Evolutionary conservation across 2,113 vertebrate species (phyloP).

Genomic region (Nannobrachium achirus): DNA sequence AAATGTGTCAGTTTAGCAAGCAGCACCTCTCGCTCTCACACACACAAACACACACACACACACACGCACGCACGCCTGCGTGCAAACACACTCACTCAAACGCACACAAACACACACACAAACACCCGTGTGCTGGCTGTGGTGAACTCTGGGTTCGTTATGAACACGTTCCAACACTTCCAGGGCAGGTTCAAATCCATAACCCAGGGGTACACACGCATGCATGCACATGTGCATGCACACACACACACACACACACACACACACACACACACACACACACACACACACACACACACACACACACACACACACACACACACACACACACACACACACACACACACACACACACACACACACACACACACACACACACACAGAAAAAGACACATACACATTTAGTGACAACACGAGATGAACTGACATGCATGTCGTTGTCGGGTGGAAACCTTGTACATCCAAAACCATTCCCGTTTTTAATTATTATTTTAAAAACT

Average conservation of each 20-base stretch:
- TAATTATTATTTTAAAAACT: too few relatives aligned
- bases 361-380: background rate
- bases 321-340: background rate
- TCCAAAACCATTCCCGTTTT: too few relatives aligned
- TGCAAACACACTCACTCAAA: constrained; percentile 11
- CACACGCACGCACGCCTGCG: constrained; percentile 3
- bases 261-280: constrained; percentile 9
- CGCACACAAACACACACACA: constrained; percentile 2
- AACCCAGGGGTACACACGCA: background rate
- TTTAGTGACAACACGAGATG: too few relatives aligned
- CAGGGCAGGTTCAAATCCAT: constrained; percentile 31
- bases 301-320: background rate
- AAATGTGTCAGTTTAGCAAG: constrained; percentile 64
- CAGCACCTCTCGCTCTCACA: background rate
- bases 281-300: constrained; percentile 11
- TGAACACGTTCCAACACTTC: constrained; percentile 47
- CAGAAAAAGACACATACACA: background rate
- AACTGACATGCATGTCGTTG: too few relatives aligned
- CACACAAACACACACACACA: constrained; percentile 2
- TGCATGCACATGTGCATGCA: background rate
- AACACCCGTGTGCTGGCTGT: constrained; percentile 7
- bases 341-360: background rate
- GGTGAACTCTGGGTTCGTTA: constrained; percentile 27
- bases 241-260: background rate
- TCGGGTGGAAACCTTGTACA: too few relatives aligned